Percentiles rank a stretch among this genome's conserved stretches.
phyloP scores from a whole-genome alignment of 2,113 vertebrate species.

The Holacanthus passer region DNA sequence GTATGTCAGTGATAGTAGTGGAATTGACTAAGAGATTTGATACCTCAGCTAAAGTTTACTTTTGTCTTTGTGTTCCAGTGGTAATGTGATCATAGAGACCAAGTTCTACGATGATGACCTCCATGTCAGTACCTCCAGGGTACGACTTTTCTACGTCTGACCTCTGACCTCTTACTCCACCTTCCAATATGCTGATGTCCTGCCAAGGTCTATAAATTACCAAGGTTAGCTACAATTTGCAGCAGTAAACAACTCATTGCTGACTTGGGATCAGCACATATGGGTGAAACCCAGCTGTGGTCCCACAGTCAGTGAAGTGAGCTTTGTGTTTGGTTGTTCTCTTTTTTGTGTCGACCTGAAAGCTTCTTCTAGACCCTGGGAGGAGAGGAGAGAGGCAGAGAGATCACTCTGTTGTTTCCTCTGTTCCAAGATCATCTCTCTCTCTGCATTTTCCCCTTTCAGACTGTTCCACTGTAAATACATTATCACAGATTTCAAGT shows the following conservation, averaged over 20 bases:
- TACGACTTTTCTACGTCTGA: constrained; percentile 99
- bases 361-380: constrained; percentile 60
- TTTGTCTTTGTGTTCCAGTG: constrained; percentile 83
- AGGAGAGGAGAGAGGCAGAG: constrained; percentile 36
- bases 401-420: constrained; percentile 16
- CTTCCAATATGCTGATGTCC: constrained; percentile 60
- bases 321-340: constrained; percentile 52
- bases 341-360: constrained; percentile 63
- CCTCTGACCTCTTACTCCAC: constrained; percentile 40
- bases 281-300: constrained; percentile 25
- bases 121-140: constrained; percentile 98
- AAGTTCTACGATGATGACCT: constrained; percentile 99
- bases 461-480: constrained; percentile 62
- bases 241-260: constrained; percentile 40
- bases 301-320: constrained; percentile 47
- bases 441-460: constrained; percentile 1
- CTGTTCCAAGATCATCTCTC: constrained; percentile 38
- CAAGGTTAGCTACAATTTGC: constrained; percentile 49
- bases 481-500: constrained; percentile 64
- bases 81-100: constrained; percentile 99
- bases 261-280: constrained; percentile 44
- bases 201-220: constrained; percentile 62
- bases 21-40: background rate
- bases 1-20: background rate
- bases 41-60: constrained; percentile 9